Base-by-base conservation (phyloP, 2,888 invertebrate genomes). In the Eumacrocentrus americanus region DNA sequence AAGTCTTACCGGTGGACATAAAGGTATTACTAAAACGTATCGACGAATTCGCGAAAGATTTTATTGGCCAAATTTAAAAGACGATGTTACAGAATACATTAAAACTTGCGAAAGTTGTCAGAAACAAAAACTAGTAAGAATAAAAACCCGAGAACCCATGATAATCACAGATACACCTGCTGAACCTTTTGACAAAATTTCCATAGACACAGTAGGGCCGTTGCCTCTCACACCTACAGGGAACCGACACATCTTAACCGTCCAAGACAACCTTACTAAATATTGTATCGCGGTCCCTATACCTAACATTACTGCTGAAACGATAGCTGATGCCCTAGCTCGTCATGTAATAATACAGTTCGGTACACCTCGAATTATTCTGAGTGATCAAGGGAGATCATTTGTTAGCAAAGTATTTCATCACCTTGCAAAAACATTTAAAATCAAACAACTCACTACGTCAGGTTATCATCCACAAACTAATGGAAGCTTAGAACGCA, bases 151-250 rank as follows among this genome's bases (percentile, higher is more conserved):
- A 7, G 60, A 62, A 29, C 66, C 70, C 0, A 58, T 71, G 62
- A 59, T 63, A 2, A 59, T 61, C 16, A 67, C 67, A 1, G 60
- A 62, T 7, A 58, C 68, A 0, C 61, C 66, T 0, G 40, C 35
- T 0, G 47, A 52, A 40, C 52, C 67, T 1, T 63, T 65, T 20
- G 63, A 70, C 12, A 55, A 67, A 35, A 44, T 68, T 3, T 60
- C 57, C 6, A 38, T 66, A 16, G 70, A 70, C 35, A 57, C 65
- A 2, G 69, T 70, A 16, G 70, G 68, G 1, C 69, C 67, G 2
- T 34, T 69, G 11, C 58, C 63, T 0, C 51, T 37, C 0, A 64
- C 68, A 14, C 23, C 47, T 0, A 18, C 25, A 1, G 66, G 64
- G 3, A 65, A 68, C 37, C 42, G 22, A n/a, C 60, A 65, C 25